Percentiles rank a stretch among this genome's conserved stretches.
phyloP scores from a whole-genome alignment of 37 sponge, comb jelly and placozoan species.

The Crambe crambe region DNA sequence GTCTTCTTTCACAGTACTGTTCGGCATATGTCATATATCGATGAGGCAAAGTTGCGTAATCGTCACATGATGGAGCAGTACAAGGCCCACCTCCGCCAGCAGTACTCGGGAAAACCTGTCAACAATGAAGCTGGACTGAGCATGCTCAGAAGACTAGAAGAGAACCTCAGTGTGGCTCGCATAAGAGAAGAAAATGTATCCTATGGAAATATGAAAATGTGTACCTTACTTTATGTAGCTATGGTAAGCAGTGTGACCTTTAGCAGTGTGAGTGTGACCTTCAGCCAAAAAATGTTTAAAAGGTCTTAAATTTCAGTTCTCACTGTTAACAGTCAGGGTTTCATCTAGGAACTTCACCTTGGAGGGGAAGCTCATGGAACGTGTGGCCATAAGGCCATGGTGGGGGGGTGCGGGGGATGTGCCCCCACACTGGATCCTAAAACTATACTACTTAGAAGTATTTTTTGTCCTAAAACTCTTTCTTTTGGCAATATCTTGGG shows the following conservation, averaged over 20 bases:
- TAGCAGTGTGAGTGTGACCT: background rate
- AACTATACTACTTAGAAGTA: no score
- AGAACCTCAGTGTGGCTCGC: constrained; percentile 75
- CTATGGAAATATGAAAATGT: constrained; percentile 7
- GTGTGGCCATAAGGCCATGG: no score
- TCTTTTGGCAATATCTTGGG: no score
- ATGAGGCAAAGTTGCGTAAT: constrained; percentile 55
- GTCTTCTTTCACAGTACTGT: background rate
- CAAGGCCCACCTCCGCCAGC: constrained; percentile 54
- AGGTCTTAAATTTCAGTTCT: no score
- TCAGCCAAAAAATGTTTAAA: no score
- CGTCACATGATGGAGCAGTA: constrained; percentile 72
- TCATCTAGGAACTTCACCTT: no score
- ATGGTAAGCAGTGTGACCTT: background rate
- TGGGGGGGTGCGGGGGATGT: no score
- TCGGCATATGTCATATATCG: constrained; percentile 27
- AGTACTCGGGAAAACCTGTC: background rate
- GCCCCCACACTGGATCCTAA: no score
- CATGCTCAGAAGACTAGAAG: constrained; percentile 62
- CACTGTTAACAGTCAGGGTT: no score
- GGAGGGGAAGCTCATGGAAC: no score
- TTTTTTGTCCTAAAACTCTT: no score
- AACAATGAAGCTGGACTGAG: constrained; percentile 38
- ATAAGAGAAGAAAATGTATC: constrained; percentile 54
- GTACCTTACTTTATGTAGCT: constrained; percentile 2